Base-by-base conservation (phyloP, 2,797 vertebrate genomes). In the Molossus alvarezi region DNA sequence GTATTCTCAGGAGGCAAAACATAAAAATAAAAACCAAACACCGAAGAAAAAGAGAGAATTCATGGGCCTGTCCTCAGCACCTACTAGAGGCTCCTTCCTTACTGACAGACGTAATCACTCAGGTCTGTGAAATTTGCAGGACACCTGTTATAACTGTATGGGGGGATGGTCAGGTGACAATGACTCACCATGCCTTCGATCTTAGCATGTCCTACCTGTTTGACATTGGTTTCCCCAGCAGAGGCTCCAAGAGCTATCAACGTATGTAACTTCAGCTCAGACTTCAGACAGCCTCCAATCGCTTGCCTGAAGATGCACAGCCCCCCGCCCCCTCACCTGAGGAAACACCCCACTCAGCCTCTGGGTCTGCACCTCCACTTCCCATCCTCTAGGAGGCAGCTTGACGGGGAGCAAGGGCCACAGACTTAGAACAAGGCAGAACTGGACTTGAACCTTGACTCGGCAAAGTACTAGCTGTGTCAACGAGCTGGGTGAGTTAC, bases 291-390 rank as follows among this genome's bases (percentile, higher is more conserved):
- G 55, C n/a, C 14, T 72, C 89, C 60, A 9, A 9, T 67, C 1
- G 0, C 27, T 5, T 14, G 57, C 9, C 1, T 5, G 7, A 58
- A 69, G 17, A 53, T 4, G 53, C 48, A 5, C 20, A 3, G 21
- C 27, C 33, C 12, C 13, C 55, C 76, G 1, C 0, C 64, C 69
- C 48, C 29, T 80, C 82, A 17, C 15, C 51, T 45, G 48, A 72
- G 58, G 60, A 81, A 57, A 23, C 0, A 13, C 55, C 27, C 58
- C 41, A 2, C 60, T 48, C 17, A 51, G 33, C 14, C n/a, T 88
- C 88, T 60, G 65, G n/a, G 9, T 45, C 65, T 91, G 81, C 37
- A 6, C n/a, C 69, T 79, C 69, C 27, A 51, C 67, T 51, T 76
- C n/a, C 7, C 9, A 17, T 15, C 3, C 12, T 51, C 25, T 5